Conservation (phyloP, 2,888 invertebrate genomes). For the Apomyelois bistriatella region DNA sequence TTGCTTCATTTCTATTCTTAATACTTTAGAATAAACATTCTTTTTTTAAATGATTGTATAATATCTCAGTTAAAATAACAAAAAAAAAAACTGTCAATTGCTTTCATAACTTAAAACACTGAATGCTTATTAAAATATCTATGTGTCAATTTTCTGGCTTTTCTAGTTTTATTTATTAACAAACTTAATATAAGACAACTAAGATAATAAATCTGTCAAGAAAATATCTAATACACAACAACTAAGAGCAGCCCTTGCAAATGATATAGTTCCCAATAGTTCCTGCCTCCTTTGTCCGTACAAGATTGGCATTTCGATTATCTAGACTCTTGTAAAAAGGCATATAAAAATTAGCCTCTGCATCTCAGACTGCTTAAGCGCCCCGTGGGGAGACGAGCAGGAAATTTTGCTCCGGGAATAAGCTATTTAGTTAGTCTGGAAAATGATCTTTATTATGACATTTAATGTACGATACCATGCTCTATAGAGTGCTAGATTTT, state of each 20-base stretch:
- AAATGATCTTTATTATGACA: constrained; percentile 10
- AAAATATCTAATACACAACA: not conserved
- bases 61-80: too few species aligned
- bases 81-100: too few species aligned
- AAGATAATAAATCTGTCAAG: constrained; percentile 3
- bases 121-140: too few species aligned
- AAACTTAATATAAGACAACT: not conserved
- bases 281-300: constrained; percentile 51
- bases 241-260: constrained; percentile 3
- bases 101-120: too few species aligned
- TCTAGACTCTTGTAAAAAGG: constrained; percentile 64
- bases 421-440: not conserved
- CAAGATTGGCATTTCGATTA: constrained; percentile 78
- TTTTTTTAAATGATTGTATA: too few species aligned
- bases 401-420: not conserved
- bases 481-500: too few species aligned
- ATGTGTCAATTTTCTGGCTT: too few species aligned
- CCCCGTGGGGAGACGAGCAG: constrained; percentile 63
- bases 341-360: constrained; percentile 70
- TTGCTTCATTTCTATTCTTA: too few species aligned
- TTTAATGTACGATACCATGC: not conserved
- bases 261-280: constrained; percentile 56
- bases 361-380: constrained; percentile 70
- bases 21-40: too few species aligned
- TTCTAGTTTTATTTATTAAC: not conserved